These are phyloP conservation scores for Tetraneura akinire DNA, from an alignment of 1,140 invertebrate genomes.

Conservation along the genomic window DNA sequence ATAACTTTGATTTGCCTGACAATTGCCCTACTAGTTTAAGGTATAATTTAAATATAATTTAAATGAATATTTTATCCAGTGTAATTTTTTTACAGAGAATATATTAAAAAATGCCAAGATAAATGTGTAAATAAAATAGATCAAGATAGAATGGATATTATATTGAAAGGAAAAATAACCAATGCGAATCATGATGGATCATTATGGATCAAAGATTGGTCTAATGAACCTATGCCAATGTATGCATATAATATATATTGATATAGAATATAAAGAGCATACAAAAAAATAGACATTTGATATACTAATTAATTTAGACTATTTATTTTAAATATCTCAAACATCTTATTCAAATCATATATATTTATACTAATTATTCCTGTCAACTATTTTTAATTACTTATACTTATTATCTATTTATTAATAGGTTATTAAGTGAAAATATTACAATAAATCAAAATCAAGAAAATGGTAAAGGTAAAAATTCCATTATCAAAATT, in stretches of 20 bases:
- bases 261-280: too few species aligned
- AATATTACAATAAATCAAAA: conserved; percentile 36
- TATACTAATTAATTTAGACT: too few species aligned
- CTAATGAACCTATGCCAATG: conserved; percentile 80
- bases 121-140: conserved; percentile 84
- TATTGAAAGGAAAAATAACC: conserved; percentile 90
- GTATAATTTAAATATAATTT: conserved; percentile 7
- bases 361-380: too few species aligned
- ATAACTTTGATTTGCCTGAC: conserved; percentile 38
- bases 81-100: conserved; percentile 62
- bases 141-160: conserved; percentile 91
- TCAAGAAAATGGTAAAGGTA: conserved; percentile 43
- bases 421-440: conserved; percentile 28
- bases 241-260: conserved; percentile 51
- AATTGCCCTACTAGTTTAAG: conserved; percentile 41
- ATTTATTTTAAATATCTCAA: too few species aligned
- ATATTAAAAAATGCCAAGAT: conserved; percentile 87
- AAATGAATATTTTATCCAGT: neutral
- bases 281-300: too few species aligned
- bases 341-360: too few species aligned
- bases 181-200: conserved; percentile 81
- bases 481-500: conserved; percentile 43
- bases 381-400: too few species aligned
- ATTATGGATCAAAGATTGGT: conserved; percentile 88
- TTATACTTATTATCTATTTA: too few species aligned